Evolutionary conservation across 2,797 vertebrate species (phyloP).

Genomic region (Tragopan temminckii): DNA sequence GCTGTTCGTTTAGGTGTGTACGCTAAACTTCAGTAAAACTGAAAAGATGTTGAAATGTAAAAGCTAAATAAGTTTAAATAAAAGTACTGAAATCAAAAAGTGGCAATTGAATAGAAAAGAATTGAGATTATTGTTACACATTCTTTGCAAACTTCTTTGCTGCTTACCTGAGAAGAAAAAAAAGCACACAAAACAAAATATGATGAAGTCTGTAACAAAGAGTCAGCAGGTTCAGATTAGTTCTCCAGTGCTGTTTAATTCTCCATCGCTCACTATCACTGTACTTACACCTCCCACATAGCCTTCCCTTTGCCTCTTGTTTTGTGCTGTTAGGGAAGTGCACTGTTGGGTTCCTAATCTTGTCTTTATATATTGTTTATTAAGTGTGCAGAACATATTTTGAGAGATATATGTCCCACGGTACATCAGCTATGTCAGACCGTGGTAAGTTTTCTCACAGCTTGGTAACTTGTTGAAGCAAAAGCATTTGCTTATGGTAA

Average conservation of each 20-base stretch:
- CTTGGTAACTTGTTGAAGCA: constrained; percentile 23
- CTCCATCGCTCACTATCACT: neutral
- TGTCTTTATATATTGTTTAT: constrained; percentile 22
- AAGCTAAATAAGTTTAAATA: neutral
- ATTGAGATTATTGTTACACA: neutral
- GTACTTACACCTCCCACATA: constrained; percentile 46
- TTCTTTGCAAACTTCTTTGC: neutral
- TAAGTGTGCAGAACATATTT: constrained; percentile 32
- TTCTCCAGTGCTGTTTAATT: neutral
- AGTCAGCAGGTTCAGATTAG: neutral
- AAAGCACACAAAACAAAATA: neutral
- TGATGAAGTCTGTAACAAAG: neutral
- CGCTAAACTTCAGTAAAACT: neutral
- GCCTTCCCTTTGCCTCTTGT: constrained; percentile 4
- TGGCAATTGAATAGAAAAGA: neutral
- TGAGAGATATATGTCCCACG: constrained; percentile 21
- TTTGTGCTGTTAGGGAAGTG: constrained; percentile 39
- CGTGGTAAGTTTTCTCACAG: constrained; percentile 11
- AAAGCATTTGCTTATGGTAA: constrained; percentile 28
- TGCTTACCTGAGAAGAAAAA: neutral
- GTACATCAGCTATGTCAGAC: constrained; percentile 15
- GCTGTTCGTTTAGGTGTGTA: constrained; percentile 35
- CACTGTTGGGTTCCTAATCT: constrained; percentile 6
- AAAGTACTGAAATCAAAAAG: neutral
- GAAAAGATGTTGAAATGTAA: constrained; percentile 22